These are phyloP conservation scores for Agriopis marginaria DNA, from an alignment of 2,888 invertebrate genomes.

Conservation along the genomic window DNA sequence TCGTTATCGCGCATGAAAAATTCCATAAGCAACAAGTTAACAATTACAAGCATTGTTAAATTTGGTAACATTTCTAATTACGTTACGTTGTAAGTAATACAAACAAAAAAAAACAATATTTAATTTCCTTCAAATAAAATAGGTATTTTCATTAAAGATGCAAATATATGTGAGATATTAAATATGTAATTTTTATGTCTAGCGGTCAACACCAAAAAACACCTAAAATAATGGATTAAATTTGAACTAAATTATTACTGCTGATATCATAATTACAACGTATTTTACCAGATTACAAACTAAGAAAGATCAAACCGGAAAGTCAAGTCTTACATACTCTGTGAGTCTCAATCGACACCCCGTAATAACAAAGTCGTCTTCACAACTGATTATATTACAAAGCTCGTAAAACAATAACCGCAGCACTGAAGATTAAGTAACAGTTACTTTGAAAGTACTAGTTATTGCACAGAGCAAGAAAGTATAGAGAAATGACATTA, in stretches of 20 bases:
- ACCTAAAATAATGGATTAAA: no score
- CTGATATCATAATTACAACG: neutral
- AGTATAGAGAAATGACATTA: neutral
- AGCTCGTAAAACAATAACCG: constrained; percentile 64
- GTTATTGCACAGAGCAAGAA: neutral
- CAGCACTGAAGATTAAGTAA: constrained; percentile 44
- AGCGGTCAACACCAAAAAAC: no score
- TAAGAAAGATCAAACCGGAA: constrained; percentile 2
- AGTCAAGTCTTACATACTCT: constrained; percentile 7
- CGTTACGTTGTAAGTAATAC: no score
- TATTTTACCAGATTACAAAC: constrained; percentile 8
- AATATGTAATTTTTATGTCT: no score
- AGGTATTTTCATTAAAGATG: no score
- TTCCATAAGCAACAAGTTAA: no score
- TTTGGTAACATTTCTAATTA: no score
- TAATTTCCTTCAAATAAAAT: no score
- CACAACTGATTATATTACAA: constrained; percentile 66
- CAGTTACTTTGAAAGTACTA: constrained; percentile 1
- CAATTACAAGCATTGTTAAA: neutral
- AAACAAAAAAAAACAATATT: no score
- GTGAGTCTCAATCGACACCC: constrained; percentile 52
- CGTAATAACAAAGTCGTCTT: constrained; percentile 60
- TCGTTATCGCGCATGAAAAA: no score
- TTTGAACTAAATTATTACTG: no score
- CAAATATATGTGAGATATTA: no score